phyloP scores from a whole-genome alignment of 1,140 invertebrate genomes.

The Drosophila tani region DNA sequence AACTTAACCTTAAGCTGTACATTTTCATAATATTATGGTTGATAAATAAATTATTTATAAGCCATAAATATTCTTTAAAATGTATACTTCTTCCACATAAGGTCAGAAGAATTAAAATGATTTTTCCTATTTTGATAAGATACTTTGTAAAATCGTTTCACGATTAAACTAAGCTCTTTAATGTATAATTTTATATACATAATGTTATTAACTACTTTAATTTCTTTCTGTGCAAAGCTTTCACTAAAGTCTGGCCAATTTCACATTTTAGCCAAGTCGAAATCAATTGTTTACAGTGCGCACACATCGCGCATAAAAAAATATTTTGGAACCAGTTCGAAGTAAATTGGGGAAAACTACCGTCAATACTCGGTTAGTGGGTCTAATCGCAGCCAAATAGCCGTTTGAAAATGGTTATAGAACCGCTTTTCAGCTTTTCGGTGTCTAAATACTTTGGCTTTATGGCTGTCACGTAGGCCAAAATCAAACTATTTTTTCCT shows the following conservation, averaged over 20 bases:
- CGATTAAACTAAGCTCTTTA: neutral
- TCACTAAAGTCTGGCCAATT: slow-evolving; percentile 2
- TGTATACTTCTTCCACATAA: neutral
- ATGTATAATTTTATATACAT: neutral
- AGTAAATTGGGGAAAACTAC: slow-evolving; percentile 52
- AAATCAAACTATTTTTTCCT: slow-evolving; percentile 16
- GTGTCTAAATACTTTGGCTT: slow-evolving; percentile 14
- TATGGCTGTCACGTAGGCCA: slow-evolving; percentile 68
- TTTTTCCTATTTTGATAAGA: neutral
- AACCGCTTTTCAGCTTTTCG: slow-evolving; percentile 54
- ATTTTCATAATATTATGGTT: too few relatives aligned
- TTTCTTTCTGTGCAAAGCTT: slow-evolving; percentile 12
- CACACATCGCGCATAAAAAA: neutral
- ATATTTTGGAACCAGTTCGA: slow-evolving; percentile 43
- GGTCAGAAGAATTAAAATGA: neutral
- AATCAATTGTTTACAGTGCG: slow-evolving; percentile 19
- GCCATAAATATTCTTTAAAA: too few relatives aligned
- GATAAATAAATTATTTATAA: too few relatives aligned
- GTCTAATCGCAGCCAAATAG: slow-evolving; percentile 34
- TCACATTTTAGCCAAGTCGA: neutral
- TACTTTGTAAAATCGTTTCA: neutral
- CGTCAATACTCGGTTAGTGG: slow-evolving; percentile 24
- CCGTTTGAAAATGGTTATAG: slow-evolving; percentile 31
- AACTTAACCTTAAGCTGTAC: neutral
- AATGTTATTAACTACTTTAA: neutral